A percentile compares a stretch with the other conserved stretches of the same genome.
These are phyloP conservation scores for Phytoseiulus persimilis DNA, from an alignment of 2,888 invertebrate genomes.

Conservation along the genomic window DNA sequence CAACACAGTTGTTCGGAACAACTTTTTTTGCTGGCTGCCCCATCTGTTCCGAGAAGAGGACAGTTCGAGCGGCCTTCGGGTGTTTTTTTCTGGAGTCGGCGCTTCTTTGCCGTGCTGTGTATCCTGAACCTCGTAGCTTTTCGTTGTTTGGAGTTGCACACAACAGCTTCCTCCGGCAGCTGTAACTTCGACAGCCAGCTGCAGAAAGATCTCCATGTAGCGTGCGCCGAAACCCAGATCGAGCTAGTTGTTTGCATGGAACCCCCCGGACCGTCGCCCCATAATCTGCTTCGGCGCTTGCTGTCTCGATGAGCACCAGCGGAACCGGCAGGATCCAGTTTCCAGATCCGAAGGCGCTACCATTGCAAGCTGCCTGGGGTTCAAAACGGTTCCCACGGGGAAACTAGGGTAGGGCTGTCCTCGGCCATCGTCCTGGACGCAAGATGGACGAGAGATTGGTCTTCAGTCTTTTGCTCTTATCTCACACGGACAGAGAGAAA, in stretches of 20 bases:
- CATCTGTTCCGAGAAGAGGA: neutral
- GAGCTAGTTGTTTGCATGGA: neutral
- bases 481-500: neutral
- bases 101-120: neutral
- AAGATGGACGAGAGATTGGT: neutral
- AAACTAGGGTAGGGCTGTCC: neutral
- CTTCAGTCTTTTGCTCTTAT: neutral
- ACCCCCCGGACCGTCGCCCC: no score
- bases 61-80: neutral
- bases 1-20: neutral
- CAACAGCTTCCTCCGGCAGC: neutral
- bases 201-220: neutral
- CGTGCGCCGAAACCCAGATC: neutral
- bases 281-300: no score
- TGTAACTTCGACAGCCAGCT: neutral
- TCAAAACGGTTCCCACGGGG: neutral
- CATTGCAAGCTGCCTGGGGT: neutral
- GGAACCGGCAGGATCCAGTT: no score
- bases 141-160: neutral
- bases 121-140: neutral
- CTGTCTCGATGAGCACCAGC: no score
- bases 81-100: neutral
- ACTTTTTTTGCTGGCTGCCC: neutral
- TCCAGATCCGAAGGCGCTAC: neutral
- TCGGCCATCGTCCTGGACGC: neutral